Evolutionary conservation across 37 sponge, comb jelly and placozoan species (phyloP), one percentile per base, ranked within the genome.

Genomic region (Beroe ovata): DNA sequence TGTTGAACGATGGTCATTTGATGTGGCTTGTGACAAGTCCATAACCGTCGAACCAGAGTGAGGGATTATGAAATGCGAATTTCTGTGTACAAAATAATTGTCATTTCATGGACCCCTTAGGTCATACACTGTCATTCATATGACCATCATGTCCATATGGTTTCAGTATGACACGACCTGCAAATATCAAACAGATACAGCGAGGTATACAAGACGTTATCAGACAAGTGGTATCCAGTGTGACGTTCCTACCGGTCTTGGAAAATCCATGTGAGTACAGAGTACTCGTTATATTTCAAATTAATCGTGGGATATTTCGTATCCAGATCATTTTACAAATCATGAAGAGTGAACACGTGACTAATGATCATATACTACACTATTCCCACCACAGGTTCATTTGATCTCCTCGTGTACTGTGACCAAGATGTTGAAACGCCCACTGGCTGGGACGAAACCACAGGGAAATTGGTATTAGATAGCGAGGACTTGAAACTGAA

Each of bases 401-500:
- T 69, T 28, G 71, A 69, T 38, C 35, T 69, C 3, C 71, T 69
- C 37, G 20, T 69, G 21, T 69, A 69, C 71, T 35, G 38, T 8
- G 71, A 69, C 71, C 71, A 69, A 14, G 71, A 69, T 4, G 71
- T 69, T 19, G 25, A 14, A 1, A 69, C 38, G 37, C 71, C 71
- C 20, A 38, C 19, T 35, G 71, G 71, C 19, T 69, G 71, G 71
- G 71, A 69, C 71, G 71, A 69, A 28, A 69, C 71, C 38, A 69
- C 71, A 8, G 71, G 26, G 6, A 69, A 69, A 25, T 8, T 69
- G 8, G 71, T 69, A 8, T 6, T 69, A 16, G 71, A 34, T 20
- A 69, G 71, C 38, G 71, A 69, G 71, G 38, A 69, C 38, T 29
- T 69, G 38, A 16, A 29, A 35, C 71, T 69, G 20, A 69, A 69